Evolutionary conservation across 2,888 invertebrate species (phyloP).

Genomic region (Conchocele bisecta): DNA sequence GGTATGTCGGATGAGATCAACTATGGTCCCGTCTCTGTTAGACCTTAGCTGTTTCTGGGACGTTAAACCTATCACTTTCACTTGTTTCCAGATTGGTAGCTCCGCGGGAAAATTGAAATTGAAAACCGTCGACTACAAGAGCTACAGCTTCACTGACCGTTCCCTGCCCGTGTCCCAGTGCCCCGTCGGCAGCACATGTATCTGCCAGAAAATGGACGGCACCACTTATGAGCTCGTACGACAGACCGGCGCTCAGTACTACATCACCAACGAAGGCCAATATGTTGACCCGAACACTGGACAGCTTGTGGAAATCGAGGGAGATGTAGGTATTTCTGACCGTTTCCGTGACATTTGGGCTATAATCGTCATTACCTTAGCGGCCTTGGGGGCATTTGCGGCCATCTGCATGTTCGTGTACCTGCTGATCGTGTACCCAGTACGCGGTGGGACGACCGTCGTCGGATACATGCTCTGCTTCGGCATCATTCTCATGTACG

Average conservation of each 20-base stretch:
- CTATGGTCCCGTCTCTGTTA: too few species aligned
- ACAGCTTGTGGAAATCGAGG: constrained; percentile 61
- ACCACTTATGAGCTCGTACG: constrained; percentile 39
- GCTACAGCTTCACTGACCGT: constrained; percentile 61
- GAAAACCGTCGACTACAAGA: too few species aligned
- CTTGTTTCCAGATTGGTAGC: constrained; percentile 70
- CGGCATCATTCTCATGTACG: constrained; percentile 82
- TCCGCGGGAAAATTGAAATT: constrained; percentile 60
- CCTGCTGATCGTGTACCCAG: constrained; percentile 81
- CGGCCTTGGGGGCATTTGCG: constrained; percentile 81
- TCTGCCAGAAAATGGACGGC: constrained; percentile 58
- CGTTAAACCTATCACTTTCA: too few species aligned
- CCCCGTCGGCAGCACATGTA: constrained; percentile 67
- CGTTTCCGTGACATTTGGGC: constrained; percentile 82
- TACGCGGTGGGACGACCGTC: constrained; percentile 81
- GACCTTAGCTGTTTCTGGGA: too few species aligned
- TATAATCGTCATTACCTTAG: constrained; percentile 79
- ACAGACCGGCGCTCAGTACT: constrained; percentile 46
- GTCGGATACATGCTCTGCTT: constrained; percentile 83
- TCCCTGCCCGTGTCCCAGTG: constrained; percentile 69
- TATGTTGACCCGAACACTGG: constrained; percentile 72
- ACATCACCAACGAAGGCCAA: constrained; percentile 68
- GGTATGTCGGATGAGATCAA: too few species aligned
- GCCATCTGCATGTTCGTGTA: constrained; percentile 82
- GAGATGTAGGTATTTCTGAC: constrained; percentile 54